phyloP scores from a whole-genome alignment of 2,888 invertebrate genomes.

The Boloria selene region DNA sequence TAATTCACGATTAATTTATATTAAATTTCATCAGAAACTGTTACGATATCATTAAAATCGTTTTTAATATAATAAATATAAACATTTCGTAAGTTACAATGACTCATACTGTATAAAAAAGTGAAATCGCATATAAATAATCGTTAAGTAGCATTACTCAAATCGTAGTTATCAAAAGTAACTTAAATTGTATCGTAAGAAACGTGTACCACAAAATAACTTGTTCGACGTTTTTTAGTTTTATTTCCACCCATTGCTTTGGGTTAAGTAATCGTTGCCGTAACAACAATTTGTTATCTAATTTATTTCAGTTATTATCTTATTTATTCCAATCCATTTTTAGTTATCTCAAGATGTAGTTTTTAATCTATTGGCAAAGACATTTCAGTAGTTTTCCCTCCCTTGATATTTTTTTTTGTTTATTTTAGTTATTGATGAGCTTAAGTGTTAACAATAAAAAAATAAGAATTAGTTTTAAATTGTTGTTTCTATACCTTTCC shows the following conservation, averaged over 20 bases:
- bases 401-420: no score
- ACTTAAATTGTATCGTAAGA: conserved; percentile 29
- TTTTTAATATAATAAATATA: no score
- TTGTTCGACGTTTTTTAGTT: conserved; percentile 41
- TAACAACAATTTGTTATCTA: conserved; percentile 58
- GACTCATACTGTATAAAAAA: conserved; percentile 21
- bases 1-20: no score
- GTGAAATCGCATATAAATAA: conserved; percentile 30
- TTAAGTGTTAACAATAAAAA: no score
- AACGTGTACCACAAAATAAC: conserved; percentile 26
- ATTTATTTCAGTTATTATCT: conserved; percentile 60
- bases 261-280: conserved; percentile 51
- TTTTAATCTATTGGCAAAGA: no score
- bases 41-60: no score
- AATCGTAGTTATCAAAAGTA: conserved; percentile 14
- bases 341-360: background rate
- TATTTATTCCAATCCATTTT: conserved; percentile 37
- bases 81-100: no score
- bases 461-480: no score
- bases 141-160: conserved; percentile 14
- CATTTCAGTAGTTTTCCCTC: no score
- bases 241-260: conserved; percentile 50
- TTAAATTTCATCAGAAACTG: no score
- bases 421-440: no score
- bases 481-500: no score